phyloP scores from a whole-genome alignment of 2,113 vertebrate genomes.

The Chrysemys picta region DNA sequence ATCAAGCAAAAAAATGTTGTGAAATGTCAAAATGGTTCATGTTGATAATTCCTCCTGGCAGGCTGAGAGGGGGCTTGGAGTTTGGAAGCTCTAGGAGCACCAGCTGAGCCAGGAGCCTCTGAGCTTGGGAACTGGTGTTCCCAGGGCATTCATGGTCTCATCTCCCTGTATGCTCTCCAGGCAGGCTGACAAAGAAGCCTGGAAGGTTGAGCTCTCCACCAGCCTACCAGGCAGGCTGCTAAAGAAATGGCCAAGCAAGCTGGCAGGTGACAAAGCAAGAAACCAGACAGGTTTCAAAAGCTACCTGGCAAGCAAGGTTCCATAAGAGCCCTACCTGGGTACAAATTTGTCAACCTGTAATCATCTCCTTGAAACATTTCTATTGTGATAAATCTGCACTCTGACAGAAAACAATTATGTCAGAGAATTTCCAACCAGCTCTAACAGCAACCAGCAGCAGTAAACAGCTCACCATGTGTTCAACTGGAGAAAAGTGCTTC shows the following conservation, averaged over 20 bases:
- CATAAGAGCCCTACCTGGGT: not conserved
- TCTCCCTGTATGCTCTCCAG: not conserved
- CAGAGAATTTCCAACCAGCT: not conserved
- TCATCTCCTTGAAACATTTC: not conserved
- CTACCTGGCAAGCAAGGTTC: not conserved
- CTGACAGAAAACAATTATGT: not conserved
- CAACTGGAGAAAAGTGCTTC: not conserved
- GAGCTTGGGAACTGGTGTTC: not conserved
- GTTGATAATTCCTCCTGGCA: not conserved
- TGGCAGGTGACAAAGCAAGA: not conserved
- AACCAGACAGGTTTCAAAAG: not conserved
- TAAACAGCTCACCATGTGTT: accelerated
- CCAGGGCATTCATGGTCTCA: not conserved
- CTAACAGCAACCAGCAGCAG: not conserved
- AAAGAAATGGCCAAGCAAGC: not conserved
- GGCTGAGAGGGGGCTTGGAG: not conserved
- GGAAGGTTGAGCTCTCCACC: not conserved
- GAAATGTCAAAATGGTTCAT: not conserved
- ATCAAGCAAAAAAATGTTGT: not conserved
- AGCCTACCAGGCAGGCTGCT: not conserved
- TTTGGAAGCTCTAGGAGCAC: not conserved
- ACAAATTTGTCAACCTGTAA: not conserved
- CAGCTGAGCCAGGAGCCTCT: not conserved
- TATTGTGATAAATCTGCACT: accelerated
- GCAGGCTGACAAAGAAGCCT: not conserved